Evolutionary conservation across 2,797 vertebrate species (phyloP), one percentile per base, ranked within the genome.

Genomic region (Lagorchestes hirsutus): DNA sequence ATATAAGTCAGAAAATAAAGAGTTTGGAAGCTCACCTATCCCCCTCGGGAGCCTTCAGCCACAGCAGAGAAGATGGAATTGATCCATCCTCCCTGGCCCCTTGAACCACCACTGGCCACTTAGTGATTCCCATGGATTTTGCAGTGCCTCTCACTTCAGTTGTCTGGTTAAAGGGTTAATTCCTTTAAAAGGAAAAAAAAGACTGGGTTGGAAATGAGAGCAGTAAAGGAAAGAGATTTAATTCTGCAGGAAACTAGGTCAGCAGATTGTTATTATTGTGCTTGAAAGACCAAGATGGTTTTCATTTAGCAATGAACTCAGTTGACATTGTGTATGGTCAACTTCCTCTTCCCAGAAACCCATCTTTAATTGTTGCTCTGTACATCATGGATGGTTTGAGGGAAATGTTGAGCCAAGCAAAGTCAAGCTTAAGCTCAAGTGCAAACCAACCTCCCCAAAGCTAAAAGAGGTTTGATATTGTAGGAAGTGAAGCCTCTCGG

Each of bases 231-330:
- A 92, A 96, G 97, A 95, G 97, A 98, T 97, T 98, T 98, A 96
- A 92, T 98, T 98, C 96, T 97, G 97, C 95, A 97, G 98, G 96
- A 98, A 98, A 98, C 97, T 98, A 98, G 98, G 98, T 98, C 97
- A 98, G 97, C 96, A 95, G 96, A 97, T 97, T 98, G 98, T 98
- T 98, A 98, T 97, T 97, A 98, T 96, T 0, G 5, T 96, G 92
- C 96, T 97, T 52, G 0, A 98, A 97, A 98, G 94, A 93, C 96
- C 94, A 96, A 91, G 93, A 93, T 97, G 97, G 97, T 98, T 98
- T 98, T 97, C 97, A 96, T 98, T 98, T 97, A 97, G 97, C 97
- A 98, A 87, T 97, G 96, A 97, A 96, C 97, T 97, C 1, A 0
- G 87, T 91, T 98, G 97, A 98, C 95, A 94, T 90, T 1, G 54